Conservation (phyloP, 2,888 invertebrate species). For the Phlogophora meticulosa region DNA sequence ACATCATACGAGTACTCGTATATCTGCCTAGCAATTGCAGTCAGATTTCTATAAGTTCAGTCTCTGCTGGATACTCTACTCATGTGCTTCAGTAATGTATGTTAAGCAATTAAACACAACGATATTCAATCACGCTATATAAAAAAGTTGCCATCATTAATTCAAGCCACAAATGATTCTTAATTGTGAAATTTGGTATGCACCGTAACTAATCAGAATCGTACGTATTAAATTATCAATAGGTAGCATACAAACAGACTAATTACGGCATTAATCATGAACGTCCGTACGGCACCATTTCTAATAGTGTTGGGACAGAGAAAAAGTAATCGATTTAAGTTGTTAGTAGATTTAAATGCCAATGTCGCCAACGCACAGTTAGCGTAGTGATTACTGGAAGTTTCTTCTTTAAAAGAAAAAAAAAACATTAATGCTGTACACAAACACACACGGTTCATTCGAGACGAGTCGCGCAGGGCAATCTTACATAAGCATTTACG, state of each 20-base stretch:
- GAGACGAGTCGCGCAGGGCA: no score
- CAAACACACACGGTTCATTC: no score
- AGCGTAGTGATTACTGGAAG: background rate
- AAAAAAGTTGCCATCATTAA: slow-evolving; percentile 61
- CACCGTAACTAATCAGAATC: slow-evolving; percentile 61
- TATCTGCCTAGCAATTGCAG: background rate
- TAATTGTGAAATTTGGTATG: slow-evolving; percentile 60
- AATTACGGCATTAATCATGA: slow-evolving; percentile 70
- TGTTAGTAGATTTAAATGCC: slow-evolving; percentile 26
- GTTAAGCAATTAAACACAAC: slow-evolving; percentile 43
- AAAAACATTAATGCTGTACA: no score
- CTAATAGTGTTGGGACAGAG: slow-evolving; percentile 53
- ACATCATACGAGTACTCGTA: no score
- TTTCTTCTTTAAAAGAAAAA: background rate
- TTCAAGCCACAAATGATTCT: slow-evolving; percentile 56
- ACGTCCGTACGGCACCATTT: slow-evolving; percentile 51
- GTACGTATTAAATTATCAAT: slow-evolving; percentile 66
- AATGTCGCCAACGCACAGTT: background rate
- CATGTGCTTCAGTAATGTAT: slow-evolving; percentile 25
- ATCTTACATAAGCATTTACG: no score
- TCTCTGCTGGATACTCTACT: slow-evolving; percentile 12
- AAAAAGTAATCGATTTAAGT: slow-evolving; percentile 28
- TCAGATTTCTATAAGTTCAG: background rate
- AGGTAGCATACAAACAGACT: slow-evolving; percentile 70
- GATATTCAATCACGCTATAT: slow-evolving; percentile 50